Conservation (phyloP, 53 echinoderm and acorn worm species). For the Echinometra lucunter region DNA sequence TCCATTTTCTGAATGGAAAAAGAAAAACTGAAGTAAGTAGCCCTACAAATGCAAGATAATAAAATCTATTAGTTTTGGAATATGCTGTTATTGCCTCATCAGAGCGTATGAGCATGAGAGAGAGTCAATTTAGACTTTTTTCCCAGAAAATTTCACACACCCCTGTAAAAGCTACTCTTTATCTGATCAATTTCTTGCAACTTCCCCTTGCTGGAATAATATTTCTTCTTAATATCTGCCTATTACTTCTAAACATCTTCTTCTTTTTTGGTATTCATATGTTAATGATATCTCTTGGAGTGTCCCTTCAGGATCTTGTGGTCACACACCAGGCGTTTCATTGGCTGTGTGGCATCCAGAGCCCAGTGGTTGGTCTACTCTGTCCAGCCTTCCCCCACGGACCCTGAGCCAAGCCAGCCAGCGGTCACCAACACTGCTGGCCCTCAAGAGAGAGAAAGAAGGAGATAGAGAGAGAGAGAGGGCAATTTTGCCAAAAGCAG, state of each 20-base stretch:
- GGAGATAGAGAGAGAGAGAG: slow-evolving; percentile 21
- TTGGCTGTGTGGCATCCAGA: slow-evolving; percentile 42
- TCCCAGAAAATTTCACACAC: no score
- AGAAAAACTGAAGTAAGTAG: no score
- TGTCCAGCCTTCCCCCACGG: neutral
- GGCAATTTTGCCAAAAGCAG: slow-evolving; percentile 37
- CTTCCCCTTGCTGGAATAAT: neutral
- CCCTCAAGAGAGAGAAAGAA: neutral
- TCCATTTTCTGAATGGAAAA: no score
- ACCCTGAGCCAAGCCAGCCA: slow-evolving; percentile 5
- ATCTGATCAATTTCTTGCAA: neutral
- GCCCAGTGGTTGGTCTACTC: slow-evolving; percentile 43
- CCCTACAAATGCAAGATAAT: no score
- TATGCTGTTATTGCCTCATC: no score
- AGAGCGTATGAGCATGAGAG: no score
- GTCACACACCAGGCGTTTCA: slow-evolving; percentile 26
- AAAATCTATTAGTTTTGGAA: no score
- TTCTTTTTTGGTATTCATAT: slow-evolving; percentile 24
- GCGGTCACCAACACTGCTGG: slow-evolving; percentile 32
- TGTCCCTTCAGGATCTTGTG: neutral
- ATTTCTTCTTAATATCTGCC: neutral
- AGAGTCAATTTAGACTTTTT: no score
- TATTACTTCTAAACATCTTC: slow-evolving; percentile 13
- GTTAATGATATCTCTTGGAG: slow-evolving; percentile 26
- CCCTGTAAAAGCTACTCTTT: neutral